phyloP scores from a whole-genome alignment of 2,113 vertebrate genomes.

The Delphinapterus leucas region DNA sequence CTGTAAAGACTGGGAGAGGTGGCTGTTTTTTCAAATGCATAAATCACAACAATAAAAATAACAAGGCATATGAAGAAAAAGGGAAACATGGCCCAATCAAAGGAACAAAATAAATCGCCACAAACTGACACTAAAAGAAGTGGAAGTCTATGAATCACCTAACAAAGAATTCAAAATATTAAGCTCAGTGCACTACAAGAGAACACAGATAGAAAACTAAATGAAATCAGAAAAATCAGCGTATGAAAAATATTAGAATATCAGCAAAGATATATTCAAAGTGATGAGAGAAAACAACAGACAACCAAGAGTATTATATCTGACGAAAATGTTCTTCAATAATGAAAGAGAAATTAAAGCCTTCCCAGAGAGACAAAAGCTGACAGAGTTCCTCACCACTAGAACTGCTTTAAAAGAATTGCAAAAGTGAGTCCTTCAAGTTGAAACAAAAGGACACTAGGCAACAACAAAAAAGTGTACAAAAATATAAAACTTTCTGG shows the following conservation, averaged over 20 bases:
- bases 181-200: not conserved
- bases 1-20: not conserved
- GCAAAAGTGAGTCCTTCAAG: not conserved
- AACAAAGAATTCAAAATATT: not conserved
- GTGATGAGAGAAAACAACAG: not conserved
- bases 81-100: not conserved
- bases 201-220: not conserved
- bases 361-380: not conserved
- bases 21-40: not conserved
- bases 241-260: not conserved
- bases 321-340: not conserved
- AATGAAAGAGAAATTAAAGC: not conserved
- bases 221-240: not conserved
- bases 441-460: not conserved
- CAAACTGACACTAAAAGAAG: not conserved
- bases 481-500: constrained; percentile 20
- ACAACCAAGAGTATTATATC: not conserved
- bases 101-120: not conserved
- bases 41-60: not conserved
- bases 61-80: not conserved
- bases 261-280: not conserved
- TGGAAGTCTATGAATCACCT: not conserved
- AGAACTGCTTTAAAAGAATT: not conserved
- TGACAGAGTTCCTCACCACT: not conserved
- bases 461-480: not conserved